A percentile compares a stretch with the other conserved stretches of the same genome.
These are phyloP conservation scores for Stenoptilia bipunctidactyla DNA, from an alignment of 2,888 invertebrate genomes.

Conservation along the genomic window DNA sequence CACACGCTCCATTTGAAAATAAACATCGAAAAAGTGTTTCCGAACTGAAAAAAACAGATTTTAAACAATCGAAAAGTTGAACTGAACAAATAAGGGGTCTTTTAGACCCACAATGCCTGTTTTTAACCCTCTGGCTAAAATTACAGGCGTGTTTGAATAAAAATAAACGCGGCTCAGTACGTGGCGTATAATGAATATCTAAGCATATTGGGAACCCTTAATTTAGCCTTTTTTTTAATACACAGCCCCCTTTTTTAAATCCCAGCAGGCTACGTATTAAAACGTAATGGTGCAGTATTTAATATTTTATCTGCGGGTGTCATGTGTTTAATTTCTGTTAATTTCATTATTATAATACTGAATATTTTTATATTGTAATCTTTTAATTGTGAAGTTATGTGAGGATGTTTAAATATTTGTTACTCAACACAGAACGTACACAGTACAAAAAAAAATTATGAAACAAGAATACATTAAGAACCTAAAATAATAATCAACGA, in stretches of 20 bases:
- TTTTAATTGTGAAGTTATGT: no score
- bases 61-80: constrained; percentile 24
- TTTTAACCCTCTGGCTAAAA: constrained; percentile 4
- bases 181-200: constrained; percentile 50
- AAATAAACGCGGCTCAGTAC: constrained; percentile 40
- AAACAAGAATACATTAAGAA: no score
- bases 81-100: constrained; percentile 4
- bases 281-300: constrained; percentile 67
- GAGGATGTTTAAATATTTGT: no score
- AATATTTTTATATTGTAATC: no score
- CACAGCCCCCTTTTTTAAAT: constrained; percentile 38
- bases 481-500: no score
- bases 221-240: constrained; percentile 46
- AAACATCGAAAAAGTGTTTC: constrained; percentile 51
- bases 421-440: no score
- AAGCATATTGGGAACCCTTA: constrained; percentile 40
- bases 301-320: constrained; percentile 64
- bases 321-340: constrained; percentile 41
- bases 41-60: constrained; percentile 34
- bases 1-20: constrained; percentile 49
- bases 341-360: no score
- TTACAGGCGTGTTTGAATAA: constrained; percentile 30
- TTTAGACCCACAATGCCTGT: constrained; percentile 12
- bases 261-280: constrained; percentile 62
- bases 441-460: no score